Evolutionary conservation across 2,888 invertebrate genomes (phyloP), one percentile per base, ranked within the genome.

Genomic region (Empis livida): DNA sequence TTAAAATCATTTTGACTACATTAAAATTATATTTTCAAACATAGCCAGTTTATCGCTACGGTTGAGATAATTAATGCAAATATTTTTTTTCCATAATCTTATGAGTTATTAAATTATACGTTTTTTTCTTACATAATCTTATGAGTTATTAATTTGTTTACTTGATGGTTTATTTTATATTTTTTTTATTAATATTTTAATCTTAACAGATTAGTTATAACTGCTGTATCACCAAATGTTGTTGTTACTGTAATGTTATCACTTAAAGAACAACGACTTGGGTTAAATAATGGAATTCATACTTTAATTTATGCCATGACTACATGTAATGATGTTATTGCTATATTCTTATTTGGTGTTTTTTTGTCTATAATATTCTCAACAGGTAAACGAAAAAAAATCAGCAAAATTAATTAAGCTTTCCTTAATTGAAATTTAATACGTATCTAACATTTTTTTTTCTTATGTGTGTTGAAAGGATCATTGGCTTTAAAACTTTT

Each of bases 291-390:
- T 63, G 84, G 84, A 23, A 79, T 89, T 31, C 80, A 84, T 38
- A 83, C 85, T 1, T 68, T 88, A 44, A 77, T 87, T 42, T 67
- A 65, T 55, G 67, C 67, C 44, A 65, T 64, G 63, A 67, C 66
- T 39, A 80, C 82, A 50, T 72, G 86, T 49, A 87, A 88, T 60
- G 84, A 85, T 64, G 81, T 88, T 44, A 72, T 84, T 45, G 80
- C 85, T 44, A 82, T 87, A 53, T 82, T 83, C 47, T 67, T 79
- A 4, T 88, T 85, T 63, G 79, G 82, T 16, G 74, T 86, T 32
- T 65, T 78, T 44, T 70, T 81, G 44, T 78, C 81, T 17, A 69
- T 80, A 41, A 74, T 82, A 43, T 81, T 83, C 57, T 72, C 76
- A 43, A 71, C 73, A 55, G 77, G 80, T 79, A 66, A 54, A 32